Base-by-base conservation (phyloP, 1,140 invertebrate species). In the Helicoverpa armigera region DNA sequence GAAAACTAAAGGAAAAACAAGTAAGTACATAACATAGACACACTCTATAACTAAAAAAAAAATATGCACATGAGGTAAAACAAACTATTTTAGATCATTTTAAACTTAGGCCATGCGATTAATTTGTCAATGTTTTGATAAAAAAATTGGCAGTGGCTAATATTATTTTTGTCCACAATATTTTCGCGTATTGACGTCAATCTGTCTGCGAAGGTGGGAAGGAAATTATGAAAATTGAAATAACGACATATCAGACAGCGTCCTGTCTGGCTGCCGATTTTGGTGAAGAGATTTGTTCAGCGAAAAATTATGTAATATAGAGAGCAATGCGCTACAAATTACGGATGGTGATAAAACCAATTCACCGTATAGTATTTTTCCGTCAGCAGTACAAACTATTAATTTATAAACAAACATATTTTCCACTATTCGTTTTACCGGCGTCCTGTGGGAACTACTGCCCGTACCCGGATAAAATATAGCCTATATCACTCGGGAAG, bases 111-210 rank as follows among this genome's bases (percentile, higher is more conserved):
- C 23, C 53, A 53, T 31, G 69, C 35, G 50, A 54, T 72, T 54
- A 72, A 72, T 54, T 53, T n/a, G 69, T 72, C 50, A 23, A 51
- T 70, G 67, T 31, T 72, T 72, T 54, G 69, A 72, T 72, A 72
- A 72, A 54, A 54, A 54, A 54, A 4, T 72, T 72, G 23, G 69
- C 50, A 50, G 2, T 1, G 2, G 35, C 23, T 31, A 72, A 72
- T 43, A 65, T 53, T 72, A 72, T 53, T 72, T 72, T 53, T 53
- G 50, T 31, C 13, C 69, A 54, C 53, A 69, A 69, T 50, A 72
- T 72, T 72, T 72, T 54, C 50, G 50, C 50, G 7, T 48, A 10
- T 54, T 72, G 69, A 72, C 69, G 69, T 72, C 69, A 72, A 18
- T 18, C 50, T n/a, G 50, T 72, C 50, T 53, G 35, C 69, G 69